Evolutionary conservation across 2,113 vertebrate genomes (phyloP).

Genomic region (Periophthalmus modestus): DNA sequence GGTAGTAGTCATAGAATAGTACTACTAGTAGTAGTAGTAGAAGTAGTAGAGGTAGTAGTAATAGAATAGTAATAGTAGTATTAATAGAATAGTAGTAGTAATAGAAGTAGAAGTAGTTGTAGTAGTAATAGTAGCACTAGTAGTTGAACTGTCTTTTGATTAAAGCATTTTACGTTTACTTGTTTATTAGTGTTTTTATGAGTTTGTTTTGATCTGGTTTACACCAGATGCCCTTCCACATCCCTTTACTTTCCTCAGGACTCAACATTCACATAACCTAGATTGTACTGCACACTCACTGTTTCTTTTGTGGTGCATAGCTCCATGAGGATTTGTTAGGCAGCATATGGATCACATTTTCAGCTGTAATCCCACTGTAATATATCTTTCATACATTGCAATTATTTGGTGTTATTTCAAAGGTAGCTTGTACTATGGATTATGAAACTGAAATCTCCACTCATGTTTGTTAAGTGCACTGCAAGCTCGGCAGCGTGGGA

Average conservation of each 20-base stretch:
- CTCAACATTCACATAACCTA: neutral
- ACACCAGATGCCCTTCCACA: neutral
- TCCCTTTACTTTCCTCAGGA: neutral
- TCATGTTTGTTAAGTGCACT: conserved; percentile 8
- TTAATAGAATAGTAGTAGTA: no score
- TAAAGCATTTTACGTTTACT: no score
- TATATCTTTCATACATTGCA: conserved; percentile 14
- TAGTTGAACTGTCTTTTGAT: no score
- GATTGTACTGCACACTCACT: neutral
- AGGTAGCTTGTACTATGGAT: conserved; percentile 20
- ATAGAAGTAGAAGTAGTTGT: no score
- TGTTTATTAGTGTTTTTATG: no score
- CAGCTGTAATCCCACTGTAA: conserved; percentile 16
- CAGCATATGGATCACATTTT: conserved; percentile 15
- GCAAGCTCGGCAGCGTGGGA: conserved; percentile 10
- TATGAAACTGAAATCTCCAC: conserved; percentile 23
- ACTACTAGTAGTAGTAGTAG: no score
- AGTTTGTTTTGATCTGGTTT: neutral
- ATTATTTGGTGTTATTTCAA: conserved; percentile 31
- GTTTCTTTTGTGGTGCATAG: neutral
- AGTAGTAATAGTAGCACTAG: no score
- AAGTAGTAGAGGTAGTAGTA: no score
- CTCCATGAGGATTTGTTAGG: conserved; percentile 9
- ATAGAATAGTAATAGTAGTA: no score
- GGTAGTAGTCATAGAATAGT: no score